A percentile compares a stretch with the other conserved stretches of the same genome.
phyloP scores from a whole-genome alignment of 2,888 invertebrate genomes.

The Prostheceraeus crozeri region DNA sequence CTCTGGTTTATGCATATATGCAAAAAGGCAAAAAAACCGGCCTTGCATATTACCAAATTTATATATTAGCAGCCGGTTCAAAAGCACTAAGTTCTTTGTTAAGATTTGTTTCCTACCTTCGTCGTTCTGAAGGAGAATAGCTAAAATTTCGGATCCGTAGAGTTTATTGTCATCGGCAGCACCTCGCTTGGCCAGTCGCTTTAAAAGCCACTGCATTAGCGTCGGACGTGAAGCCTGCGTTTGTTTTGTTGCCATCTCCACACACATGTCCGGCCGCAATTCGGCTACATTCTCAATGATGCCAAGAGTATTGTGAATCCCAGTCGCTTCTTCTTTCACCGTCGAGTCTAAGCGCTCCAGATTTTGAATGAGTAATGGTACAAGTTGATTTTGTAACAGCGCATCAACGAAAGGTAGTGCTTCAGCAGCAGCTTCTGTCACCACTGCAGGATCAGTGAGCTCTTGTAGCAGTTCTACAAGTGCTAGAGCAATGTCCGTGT shows the following conservation, averaged over 20 bases:
- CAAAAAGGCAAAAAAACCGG: too few relatives aligned
- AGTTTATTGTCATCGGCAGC: slow-evolving; percentile 86
- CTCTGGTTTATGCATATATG: too few relatives aligned
- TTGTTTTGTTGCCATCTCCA: slow-evolving; percentile 78
- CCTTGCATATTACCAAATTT: too few relatives aligned
- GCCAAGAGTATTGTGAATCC: slow-evolving; percentile 65
- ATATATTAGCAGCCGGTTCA: too few relatives aligned
- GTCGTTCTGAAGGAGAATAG: slow-evolving; percentile 83
- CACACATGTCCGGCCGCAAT: slow-evolving; percentile 72
- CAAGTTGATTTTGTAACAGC: slow-evolving; percentile 77
- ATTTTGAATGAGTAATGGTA: slow-evolving; percentile 82
- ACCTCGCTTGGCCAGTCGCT: slow-evolving; percentile 72
- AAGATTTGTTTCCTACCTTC: slow-evolving; percentile 61
- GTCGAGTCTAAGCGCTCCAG: slow-evolving; percentile 82
- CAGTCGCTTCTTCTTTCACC: slow-evolving; percentile 86
- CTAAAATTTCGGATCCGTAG: slow-evolving; percentile 87
- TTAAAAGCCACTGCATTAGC: slow-evolving; percentile 79
- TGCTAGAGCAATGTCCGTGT: slow-evolving; percentile 66
- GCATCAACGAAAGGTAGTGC: slow-evolving; percentile 78
- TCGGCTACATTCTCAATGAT: slow-evolving; percentile 92
- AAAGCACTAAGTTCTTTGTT: too few relatives aligned
- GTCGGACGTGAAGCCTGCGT: slow-evolving; percentile 84
- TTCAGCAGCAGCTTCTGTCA: slow-evolving; percentile 78
- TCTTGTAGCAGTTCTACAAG: slow-evolving; percentile 71
- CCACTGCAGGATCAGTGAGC: slow-evolving; percentile 86